Conservation (phyloP, 2,113 vertebrate species). For the Dicentrarchus labrax region DNA sequence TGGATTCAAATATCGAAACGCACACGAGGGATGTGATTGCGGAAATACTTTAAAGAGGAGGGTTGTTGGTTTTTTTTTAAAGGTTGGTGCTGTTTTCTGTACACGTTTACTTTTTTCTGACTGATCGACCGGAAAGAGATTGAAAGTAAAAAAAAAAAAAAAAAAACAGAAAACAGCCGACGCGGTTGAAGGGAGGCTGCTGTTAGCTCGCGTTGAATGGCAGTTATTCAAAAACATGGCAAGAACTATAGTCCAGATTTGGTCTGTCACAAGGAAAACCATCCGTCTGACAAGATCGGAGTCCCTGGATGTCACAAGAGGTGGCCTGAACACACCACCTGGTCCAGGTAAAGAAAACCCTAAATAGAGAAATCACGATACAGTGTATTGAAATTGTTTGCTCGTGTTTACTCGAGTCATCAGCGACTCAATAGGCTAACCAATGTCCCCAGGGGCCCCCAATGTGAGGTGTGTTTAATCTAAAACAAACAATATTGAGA, state of each 20-base stretch:
- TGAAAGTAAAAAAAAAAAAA: constrained; percentile 23
- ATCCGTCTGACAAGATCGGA: constrained; percentile 74
- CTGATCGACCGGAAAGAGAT: constrained; percentile 37
- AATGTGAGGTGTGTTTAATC: no score
- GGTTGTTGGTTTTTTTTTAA: neutral
- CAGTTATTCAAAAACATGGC: constrained; percentile 88
- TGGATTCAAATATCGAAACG: neutral
- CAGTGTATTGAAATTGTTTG: no score
- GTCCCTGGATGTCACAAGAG: constrained; percentile 81
- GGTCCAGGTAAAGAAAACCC: constrained; percentile 78
- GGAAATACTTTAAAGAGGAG: neutral
- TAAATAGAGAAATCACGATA: no score
- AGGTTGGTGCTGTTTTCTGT: neutral
- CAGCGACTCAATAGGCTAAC: no score
- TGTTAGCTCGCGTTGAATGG: constrained; percentile 84
- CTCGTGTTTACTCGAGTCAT: neutral
- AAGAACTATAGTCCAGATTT: constrained; percentile 84
- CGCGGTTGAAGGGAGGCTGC: constrained; percentile 39
- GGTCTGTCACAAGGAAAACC: constrained; percentile 81
- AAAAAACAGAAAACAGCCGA: neutral
- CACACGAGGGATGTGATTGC: constrained; percentile 10
- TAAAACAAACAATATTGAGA: no score
- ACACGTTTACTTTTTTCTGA: constrained; percentile 33
- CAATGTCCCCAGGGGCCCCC: no score
- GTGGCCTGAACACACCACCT: constrained; percentile 79